Evolutionary conservation across 2,888 invertebrate genomes (phyloP), one percentile per base, ranked within the genome.

Genomic region (Lithophane socia): DNA sequence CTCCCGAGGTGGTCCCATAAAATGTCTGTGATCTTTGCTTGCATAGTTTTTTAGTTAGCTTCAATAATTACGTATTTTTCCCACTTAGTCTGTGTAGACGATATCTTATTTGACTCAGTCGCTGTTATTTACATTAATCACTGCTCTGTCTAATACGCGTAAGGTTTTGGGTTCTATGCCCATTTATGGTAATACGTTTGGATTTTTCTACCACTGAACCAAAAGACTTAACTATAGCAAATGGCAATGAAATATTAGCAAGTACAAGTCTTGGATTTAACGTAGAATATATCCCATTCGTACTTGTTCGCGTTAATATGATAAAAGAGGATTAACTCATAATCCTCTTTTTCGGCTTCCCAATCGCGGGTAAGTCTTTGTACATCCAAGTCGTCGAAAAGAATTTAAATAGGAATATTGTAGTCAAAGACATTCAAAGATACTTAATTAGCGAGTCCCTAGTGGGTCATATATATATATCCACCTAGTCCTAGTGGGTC

Each of bases 341-440:
- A 69, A 83, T 75, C 64, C 37, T 63, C 54, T 60, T 82, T 65
- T 64, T 42, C 49, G 58, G 66, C 66, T 73, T 80, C 49, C 42
- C 56, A 52, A 70, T 24, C 66, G 44, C 67, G n/a, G 47, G 64
- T 74, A 61, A 63, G 49, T 66, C 70, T 52, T 64, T 49, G 10
- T 79, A 56, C 54, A 52, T 61, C 42, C 0, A n/a, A 61, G 18
- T 37, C 67, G 69, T 44, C 49, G 65, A 18, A 64, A 65, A 3
- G 37, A 80, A 74, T 81, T 77, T 73, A 77, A 80, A 81, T 73
- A 72, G 68, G 66, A 83, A 73, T 75, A 68, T 76, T 24, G 56
- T 58, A 56, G 66, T 77, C 65, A 71, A 80, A 85, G 78, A 84
- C 77, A 73, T 75, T 29, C 29, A 52, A 68, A 85, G 73, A 71